Evolutionary conservation across 1,140 invertebrate species (phyloP).

Genomic region (Kradibia gibbosae): DNA sequence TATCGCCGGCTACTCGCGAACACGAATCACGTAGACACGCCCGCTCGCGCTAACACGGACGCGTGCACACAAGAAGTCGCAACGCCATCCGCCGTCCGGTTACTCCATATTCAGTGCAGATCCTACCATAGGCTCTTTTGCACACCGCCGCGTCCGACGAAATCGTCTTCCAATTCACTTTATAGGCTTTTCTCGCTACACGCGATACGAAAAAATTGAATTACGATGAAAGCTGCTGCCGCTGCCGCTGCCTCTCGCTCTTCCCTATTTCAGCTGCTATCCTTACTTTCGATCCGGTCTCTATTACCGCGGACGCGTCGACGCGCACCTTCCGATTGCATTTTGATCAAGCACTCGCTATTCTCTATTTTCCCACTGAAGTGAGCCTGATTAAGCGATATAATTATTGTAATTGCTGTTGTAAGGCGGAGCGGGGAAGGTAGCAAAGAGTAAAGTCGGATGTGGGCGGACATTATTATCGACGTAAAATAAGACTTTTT

Average conservation of each 20-base stretch:
- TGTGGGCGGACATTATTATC: no score
- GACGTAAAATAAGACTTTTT: no score
- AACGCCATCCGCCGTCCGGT: not conserved
- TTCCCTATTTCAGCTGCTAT: not conserved
- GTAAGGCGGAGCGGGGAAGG: no score
- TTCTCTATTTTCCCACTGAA: not conserved
- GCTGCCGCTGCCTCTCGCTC: not conserved
- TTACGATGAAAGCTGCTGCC: slow-evolving; percentile 24
- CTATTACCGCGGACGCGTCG: not conserved
- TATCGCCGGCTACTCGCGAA: slow-evolving; percentile 8
- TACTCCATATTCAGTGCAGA: not conserved
- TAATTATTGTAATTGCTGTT: slow-evolving; percentile 26
- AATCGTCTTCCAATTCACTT: slow-evolving; percentile 42
- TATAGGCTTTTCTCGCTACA: slow-evolving; percentile 33
- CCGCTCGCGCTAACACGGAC: no score
- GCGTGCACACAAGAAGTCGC: no score
- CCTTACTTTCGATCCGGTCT: not conserved
- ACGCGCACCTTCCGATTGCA: not conserved
- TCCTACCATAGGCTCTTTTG: not conserved
- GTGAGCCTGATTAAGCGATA: slow-evolving; percentile 34
- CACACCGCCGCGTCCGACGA: not conserved
- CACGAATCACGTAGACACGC: no score
- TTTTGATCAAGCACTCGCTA: slow-evolving; percentile 17
- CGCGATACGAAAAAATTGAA: slow-evolving; percentile 33
- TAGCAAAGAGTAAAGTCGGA: no score